Evolutionary conservation across 2,113 vertebrate genomes (phyloP).

Genomic region (Cavia porcellus): DNA sequence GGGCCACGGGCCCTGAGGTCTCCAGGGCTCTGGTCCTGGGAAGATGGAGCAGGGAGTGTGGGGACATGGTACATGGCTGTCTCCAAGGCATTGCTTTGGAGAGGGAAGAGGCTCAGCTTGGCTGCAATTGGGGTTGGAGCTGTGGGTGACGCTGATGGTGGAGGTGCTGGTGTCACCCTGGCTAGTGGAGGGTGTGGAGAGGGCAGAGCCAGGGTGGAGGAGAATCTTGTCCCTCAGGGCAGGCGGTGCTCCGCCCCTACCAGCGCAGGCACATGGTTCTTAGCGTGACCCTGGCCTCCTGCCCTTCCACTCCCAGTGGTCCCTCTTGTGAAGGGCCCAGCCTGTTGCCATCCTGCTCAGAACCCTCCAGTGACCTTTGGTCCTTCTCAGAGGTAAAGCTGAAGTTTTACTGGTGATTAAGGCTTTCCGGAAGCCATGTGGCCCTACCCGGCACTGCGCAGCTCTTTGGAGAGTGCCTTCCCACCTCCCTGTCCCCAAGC

Average conservation of each 20-base stretch:
- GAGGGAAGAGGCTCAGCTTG: background rate
- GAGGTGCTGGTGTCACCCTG: background rate
- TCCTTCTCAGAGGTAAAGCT: background rate
- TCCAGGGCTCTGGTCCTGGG: no score
- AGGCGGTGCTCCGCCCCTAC: fast-evolving
- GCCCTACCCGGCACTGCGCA: background rate
- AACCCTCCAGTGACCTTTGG: fast-evolving
- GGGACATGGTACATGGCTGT: no score
- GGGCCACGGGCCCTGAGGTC: background rate
- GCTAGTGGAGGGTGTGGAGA: fast-evolving
- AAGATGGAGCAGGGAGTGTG: background rate
- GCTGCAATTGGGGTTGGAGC: background rate
- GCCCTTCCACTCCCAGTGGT: background rate
- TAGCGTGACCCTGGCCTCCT: background rate
- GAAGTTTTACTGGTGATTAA: background rate
- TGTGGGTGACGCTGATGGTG: background rate
- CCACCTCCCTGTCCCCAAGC: background rate
- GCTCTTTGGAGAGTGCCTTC: background rate
- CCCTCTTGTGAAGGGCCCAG: background rate
- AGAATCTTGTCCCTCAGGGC: background rate
- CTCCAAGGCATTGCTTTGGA: no score
- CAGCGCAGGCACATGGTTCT: background rate
- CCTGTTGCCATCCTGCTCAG: background rate
- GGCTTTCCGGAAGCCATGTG: fast-evolving
- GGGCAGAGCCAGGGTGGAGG: background rate